Evolutionary conservation across 2,113 vertebrate genomes (phyloP).

Genomic region (Charina bottae): DNA sequence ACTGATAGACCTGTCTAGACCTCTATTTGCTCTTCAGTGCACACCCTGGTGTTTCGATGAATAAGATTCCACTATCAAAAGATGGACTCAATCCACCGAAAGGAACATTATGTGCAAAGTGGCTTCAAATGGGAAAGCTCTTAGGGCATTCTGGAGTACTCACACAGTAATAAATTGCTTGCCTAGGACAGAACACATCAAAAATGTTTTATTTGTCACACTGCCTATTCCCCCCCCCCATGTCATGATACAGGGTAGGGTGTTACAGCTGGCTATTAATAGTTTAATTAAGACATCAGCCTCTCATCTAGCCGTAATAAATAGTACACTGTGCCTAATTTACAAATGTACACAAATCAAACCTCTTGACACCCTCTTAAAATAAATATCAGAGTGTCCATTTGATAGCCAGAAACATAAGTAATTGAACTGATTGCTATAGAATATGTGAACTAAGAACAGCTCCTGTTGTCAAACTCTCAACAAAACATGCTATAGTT

Average conservation of each 20-base stretch:
- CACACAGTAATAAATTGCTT: not conserved
- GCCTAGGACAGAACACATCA: not conserved
- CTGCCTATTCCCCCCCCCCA: not conserved
- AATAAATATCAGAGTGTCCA: conserved; percentile 15
- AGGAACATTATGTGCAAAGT: not conserved
- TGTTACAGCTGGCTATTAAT: conserved; percentile 20
- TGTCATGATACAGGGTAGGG: not conserved
- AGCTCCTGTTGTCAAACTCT: conserved; percentile 10
- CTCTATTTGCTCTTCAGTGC: not conserved
- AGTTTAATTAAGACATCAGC: conserved; percentile 24
- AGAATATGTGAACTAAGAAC: conserved; percentile 11
- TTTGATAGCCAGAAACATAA: conserved; percentile 10
- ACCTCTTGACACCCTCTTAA: conserved; percentile 7
- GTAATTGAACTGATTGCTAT: conserved; percentile 9
- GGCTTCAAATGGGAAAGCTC: not conserved
- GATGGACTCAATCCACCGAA: not conserved
- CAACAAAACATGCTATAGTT: not conserved
- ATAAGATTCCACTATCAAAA: not conserved
- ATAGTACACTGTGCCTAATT: conserved; percentile 21
- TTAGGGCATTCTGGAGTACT: not conserved
- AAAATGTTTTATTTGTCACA: conserved; percentile 19
- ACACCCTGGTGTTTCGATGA: not conserved
- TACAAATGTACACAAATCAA: conserved; percentile 25
- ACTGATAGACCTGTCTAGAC: not conserved
- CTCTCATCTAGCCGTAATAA: not conserved